Evolutionary conservation across 2,888 invertebrate genomes (phyloP).

Genomic region (Andricus quercusramuli): DNA sequence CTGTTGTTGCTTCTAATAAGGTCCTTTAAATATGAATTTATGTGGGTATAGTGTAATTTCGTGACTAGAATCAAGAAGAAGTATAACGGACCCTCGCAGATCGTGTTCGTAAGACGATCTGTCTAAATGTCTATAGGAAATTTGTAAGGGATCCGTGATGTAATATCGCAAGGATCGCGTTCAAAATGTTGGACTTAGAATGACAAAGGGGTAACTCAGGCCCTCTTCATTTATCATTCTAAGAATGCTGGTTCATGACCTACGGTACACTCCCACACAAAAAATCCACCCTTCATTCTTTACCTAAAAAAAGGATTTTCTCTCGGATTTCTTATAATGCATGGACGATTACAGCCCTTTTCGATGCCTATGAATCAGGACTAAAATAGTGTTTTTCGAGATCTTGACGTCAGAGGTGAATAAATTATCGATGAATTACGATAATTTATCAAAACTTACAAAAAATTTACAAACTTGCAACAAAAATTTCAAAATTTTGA

Average conservation of each 20-base stretch:
- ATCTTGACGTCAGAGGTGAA: no score
- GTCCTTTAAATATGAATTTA: background rate
- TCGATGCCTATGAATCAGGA: no score
- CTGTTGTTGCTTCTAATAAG: background rate
- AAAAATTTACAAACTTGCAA: no score
- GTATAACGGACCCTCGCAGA: background rate
- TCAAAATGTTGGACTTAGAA: background rate
- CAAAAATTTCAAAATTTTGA: no score
- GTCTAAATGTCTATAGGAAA: background rate
- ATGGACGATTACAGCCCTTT: no score
- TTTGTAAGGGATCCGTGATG: background rate
- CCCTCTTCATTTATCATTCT: background rate
- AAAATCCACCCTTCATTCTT: background rate
- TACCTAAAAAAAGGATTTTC: background rate
- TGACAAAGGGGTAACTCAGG: background rate
- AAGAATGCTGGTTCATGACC: background rate
- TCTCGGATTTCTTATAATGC: no score
- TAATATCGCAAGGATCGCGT: background rate
- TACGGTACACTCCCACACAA: background rate
- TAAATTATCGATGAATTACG: no score
- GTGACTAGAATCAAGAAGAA: slow-evolving; percentile 3
- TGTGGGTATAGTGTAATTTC: background rate
- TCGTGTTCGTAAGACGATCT: background rate
- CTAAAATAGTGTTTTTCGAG: no score
- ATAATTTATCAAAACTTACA: no score